phyloP scores from a whole-genome alignment of 92 coral and sea anemone species.

The Blastomussa wellsi region DNA sequence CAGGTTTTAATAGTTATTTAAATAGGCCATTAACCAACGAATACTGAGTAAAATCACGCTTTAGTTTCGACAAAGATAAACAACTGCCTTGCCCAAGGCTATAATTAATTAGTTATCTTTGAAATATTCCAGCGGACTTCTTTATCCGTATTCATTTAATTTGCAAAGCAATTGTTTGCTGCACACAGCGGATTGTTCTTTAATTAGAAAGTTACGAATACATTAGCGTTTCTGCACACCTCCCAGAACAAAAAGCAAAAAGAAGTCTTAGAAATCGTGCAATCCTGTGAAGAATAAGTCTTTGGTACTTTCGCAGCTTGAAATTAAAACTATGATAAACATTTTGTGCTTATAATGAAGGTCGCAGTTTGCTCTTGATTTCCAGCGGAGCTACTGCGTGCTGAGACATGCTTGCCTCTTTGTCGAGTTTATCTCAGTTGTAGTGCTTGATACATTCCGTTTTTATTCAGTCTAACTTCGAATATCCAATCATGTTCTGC shows the following conservation, averaged over 20 bases:
- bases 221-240: conserved; percentile 69
- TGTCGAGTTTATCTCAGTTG: conserved; percentile 9
- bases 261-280: conserved; percentile 32
- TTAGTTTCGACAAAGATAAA: conserved; percentile 49
- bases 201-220: conserved; percentile 86
- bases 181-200: conserved; percentile 84
- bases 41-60: conserved; percentile 16
- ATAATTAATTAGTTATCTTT: conserved; percentile 74
- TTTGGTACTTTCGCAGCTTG: conserved; percentile 63
- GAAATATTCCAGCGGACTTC: conserved; percentile 54
- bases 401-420: conserved; percentile 18
- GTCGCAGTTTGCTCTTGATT: conserved; percentile 33
- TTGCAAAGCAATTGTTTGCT: conserved; percentile 84
- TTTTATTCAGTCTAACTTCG: neutral
- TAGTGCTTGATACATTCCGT: neutral
- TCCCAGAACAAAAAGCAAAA: conserved; percentile 52
- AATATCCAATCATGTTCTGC: neutral
- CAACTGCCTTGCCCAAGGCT: conserved; percentile 71
- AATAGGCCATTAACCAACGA: conserved; percentile 41
- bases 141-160: conserved; percentile 82
- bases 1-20: conserved; percentile 6
- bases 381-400: conserved; percentile 46
- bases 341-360: conserved; percentile 48
- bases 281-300: conserved; percentile 32
- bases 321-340: conserved; percentile 65